phyloP scores from a whole-genome alignment of 2,113 vertebrate species.

The Stictonetta naevosa region DNA sequence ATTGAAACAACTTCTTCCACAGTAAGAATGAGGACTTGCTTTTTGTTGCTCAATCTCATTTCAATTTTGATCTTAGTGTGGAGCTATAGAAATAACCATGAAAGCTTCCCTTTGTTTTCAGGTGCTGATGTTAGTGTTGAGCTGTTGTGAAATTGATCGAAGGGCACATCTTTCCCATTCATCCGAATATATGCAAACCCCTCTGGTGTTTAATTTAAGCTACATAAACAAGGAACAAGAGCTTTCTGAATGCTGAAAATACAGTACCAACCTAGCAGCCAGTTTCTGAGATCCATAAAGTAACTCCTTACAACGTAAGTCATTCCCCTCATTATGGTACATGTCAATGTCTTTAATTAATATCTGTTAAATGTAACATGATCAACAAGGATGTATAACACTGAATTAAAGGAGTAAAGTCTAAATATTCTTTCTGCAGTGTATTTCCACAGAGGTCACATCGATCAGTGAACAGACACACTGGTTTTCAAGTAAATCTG shows the following conservation, averaged over 20 bases:
- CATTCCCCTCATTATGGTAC: background rate
- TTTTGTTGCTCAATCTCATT: constrained; percentile 26
- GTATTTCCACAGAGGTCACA: background rate
- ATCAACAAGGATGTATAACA: background rate
- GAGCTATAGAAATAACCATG: constrained; percentile 1
- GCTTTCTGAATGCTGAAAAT: background rate
- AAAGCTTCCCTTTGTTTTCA: constrained; percentile 50
- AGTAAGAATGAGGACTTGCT: background rate
- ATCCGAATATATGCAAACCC: background rate
- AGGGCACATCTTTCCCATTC: background rate
- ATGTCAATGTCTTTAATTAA: background rate
- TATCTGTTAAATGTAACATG: background rate
- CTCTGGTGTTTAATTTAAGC: background rate
- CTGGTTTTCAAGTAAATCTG: constrained; percentile 15
- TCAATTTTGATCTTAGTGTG: background rate
- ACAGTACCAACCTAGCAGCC: background rate
- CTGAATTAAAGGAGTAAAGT: background rate
- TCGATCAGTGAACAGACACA: background rate
- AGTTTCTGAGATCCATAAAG: background rate
- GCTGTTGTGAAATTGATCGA: background rate
- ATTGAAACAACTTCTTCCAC: background rate
- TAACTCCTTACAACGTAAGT: background rate
- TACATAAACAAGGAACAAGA: background rate
- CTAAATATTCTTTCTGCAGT: background rate
- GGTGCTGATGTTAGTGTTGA: background rate